Evolutionary conservation across 2,888 invertebrate genomes (phyloP).

Genomic region (Callimorpha dominula): DNA sequence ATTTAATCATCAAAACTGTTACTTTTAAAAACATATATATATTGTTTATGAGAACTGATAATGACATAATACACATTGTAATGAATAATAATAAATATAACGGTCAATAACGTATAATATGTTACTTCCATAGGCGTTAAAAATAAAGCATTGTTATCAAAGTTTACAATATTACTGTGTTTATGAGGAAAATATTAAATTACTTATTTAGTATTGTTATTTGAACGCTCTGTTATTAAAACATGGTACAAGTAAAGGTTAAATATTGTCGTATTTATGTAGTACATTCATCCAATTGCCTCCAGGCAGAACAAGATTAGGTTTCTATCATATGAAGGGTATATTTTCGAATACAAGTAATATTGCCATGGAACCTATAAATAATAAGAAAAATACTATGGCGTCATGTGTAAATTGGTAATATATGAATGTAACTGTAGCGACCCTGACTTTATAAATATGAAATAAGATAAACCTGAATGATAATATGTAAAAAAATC

Average conservation of each 20-base stretch:
- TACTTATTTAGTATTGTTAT: conserved; percentile 6
- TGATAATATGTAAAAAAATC: no score
- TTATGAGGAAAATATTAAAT: conserved; percentile 5
- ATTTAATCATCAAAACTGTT: not conserved
- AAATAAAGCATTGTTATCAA: conserved; percentile 12
- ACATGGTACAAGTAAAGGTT: not conserved
- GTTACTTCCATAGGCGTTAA: not conserved
- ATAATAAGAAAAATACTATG: no score
- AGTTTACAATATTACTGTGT: not conserved
- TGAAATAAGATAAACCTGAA: no score
- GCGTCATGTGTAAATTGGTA: no score
- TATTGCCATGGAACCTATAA: no score
- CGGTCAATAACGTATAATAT: not conserved
- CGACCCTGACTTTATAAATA: no score
- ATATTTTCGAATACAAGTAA: no score
- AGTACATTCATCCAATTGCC: no score
- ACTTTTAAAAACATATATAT: no score
- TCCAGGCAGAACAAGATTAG: no score
- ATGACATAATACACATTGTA: not conserved
- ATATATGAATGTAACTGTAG: no score
- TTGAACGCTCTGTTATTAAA: conserved; percentile 3
- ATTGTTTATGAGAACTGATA: not conserved
- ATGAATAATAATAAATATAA: conserved; percentile 3
- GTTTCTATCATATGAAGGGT: not conserved
- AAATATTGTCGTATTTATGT: not conserved